Evolutionary conservation across 2,888 invertebrate species (phyloP).

Genomic region (Latrodectus elegans): DNA sequence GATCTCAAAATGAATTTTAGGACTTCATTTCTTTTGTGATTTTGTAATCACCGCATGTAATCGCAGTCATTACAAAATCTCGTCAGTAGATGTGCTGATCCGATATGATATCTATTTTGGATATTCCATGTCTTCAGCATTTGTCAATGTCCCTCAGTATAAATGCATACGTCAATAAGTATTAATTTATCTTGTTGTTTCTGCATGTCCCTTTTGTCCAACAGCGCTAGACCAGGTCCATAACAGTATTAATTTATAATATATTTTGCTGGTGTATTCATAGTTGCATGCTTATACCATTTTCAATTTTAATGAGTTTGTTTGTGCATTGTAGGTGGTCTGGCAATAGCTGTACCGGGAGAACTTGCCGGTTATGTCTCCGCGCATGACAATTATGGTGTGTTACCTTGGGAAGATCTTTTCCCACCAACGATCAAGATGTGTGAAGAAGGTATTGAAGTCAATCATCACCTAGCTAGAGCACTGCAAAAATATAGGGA

Average conservation of each 20-base stretch:
- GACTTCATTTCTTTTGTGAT: no score
- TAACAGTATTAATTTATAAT: background rate
- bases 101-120: no score
- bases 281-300: background rate
- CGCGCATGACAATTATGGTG: slow-evolving; percentile 83
- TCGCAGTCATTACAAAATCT: no score
- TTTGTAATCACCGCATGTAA: no score
- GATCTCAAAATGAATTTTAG: no score
- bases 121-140: no score
- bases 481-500: slow-evolving; percentile 73
- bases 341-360: slow-evolving; percentile 90
- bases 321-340: slow-evolving; percentile 72
- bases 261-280: background rate
- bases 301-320: background rate
- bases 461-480: slow-evolving; percentile 75
- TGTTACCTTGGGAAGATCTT: slow-evolving; percentile 84
- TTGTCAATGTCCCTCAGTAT: no score
- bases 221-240: background rate
- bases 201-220: background rate
- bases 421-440: slow-evolving; percentile 86
- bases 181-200: background rate
- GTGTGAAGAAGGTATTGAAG: slow-evolving; percentile 82
- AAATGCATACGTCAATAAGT: no score
- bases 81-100: no score
- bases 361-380: slow-evolving; percentile 89